phyloP scores from a whole-genome alignment of 2,888 invertebrate species.

The Galeopsomyia nigrocyanea region DNA sequence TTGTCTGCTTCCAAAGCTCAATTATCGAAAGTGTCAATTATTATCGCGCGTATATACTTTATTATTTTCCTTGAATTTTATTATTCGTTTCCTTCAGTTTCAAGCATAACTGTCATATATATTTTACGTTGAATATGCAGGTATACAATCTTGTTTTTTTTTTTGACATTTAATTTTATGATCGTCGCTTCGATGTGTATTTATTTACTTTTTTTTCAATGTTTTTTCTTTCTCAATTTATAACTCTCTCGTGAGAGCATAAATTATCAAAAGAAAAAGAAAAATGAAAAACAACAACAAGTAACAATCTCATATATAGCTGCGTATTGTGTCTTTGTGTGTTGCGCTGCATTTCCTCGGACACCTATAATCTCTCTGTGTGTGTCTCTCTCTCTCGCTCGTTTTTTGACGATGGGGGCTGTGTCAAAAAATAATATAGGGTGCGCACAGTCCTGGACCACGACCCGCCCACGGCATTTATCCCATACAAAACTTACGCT shows the following conservation, averaged over 20 bases:
- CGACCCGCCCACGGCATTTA: slow-evolving; percentile 86
- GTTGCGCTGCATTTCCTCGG: slow-evolving; percentile 46
- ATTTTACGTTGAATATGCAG: background rate
- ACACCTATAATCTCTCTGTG: background rate
- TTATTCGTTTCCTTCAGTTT: slow-evolving; percentile 6
- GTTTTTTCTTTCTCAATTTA: background rate
- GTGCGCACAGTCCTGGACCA: slow-evolving; percentile 93
- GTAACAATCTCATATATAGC: slow-evolving; percentile 26
- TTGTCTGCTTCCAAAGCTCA: slow-evolving; percentile 1
- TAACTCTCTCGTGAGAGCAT: background rate
- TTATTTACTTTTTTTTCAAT: slow-evolving; percentile 27
- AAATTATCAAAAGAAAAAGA: background rate
- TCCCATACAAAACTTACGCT: slow-evolving; percentile 90
- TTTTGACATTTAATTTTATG: background rate
- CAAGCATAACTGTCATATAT: background rate
- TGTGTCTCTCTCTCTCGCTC: no score
- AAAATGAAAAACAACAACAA: background rate
- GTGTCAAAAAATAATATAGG: slow-evolving; percentile 71
- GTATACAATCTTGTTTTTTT: background rate
- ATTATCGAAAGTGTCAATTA: background rate
- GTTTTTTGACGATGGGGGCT: slow-evolving; percentile 21
- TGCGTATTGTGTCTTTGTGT: slow-evolving; percentile 47
- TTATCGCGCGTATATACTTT: slow-evolving; percentile 1
- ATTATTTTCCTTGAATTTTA: background rate
- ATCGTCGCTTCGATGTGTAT: slow-evolving; percentile 15